phyloP scores from a whole-genome alignment of 30 jellyfish, hydroid and myxozoan species.

The Nemopilema nomurai region DNA sequence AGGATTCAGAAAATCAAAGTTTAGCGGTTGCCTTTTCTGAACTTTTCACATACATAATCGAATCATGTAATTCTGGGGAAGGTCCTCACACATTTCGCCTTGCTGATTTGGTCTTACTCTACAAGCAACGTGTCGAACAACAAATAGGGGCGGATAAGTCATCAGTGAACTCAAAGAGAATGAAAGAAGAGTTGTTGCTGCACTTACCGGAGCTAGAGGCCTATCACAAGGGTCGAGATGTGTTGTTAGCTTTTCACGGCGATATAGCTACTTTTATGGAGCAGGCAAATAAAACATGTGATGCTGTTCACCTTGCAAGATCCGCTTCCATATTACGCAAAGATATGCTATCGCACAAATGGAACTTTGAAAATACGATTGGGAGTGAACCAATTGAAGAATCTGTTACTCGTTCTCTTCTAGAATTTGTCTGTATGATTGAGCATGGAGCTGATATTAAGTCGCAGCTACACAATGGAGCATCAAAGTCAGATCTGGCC shows the following conservation, averaged over 20 bases:
- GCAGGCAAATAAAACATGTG: background rate
- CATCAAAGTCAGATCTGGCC: constrained; percentile 19
- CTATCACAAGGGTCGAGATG: constrained; percentile 28
- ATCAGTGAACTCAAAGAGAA: constrained; percentile 38
- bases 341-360: constrained; percentile 6
- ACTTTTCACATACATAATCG: background rate
- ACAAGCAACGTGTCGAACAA: constrained; percentile 15
- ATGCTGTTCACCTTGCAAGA: constrained; percentile 23
- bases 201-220: constrained; percentile 23
- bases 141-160: constrained; percentile 21
- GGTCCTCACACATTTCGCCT: constrained; percentile 7
- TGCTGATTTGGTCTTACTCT: constrained; percentile 17
- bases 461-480: background rate
- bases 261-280: constrained; percentile 11
- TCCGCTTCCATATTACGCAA: constrained; percentile 22
- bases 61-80: background rate
- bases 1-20: background rate
- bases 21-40: constrained; percentile 10
- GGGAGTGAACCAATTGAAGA: background rate
- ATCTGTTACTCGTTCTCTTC: constrained; percentile 2
- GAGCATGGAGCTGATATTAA: constrained; percentile 40
- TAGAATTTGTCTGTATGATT: constrained; percentile 10
- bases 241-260: background rate
- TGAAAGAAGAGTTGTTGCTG: constrained; percentile 31
- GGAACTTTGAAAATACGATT: constrained; percentile 16